Evolutionary conservation across 2,797 vertebrate genomes (phyloP), one percentile per base, ranked within the genome.

Genomic region (Cossypha heuglini): DNA sequence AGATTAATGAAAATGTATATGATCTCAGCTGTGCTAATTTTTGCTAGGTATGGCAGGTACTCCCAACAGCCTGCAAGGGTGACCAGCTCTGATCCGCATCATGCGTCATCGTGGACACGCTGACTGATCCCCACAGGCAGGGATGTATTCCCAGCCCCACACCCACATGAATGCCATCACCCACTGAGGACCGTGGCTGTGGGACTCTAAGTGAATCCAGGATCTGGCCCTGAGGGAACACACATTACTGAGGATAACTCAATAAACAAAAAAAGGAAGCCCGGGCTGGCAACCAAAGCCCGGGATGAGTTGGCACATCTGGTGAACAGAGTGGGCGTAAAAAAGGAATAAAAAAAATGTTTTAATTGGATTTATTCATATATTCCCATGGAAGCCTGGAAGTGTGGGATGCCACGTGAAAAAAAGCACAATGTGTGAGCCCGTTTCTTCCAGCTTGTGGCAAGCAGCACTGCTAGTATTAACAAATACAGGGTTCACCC

Each of bases 1-100:
- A 88, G 96, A 96, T 91, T 91, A 93, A 94, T 93, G 91, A 78
- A 96, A 94, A 96, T 84, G 79, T 84, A 69, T 91, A 84, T 90
- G 82, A 90, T 81, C 91, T 91, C 91, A 81, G 64, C 78, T 80
- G 79, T 91, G 89, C 76, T 93, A 91, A 91, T 91, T 95, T 95
- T 91, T 94, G 58, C 73, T 73, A 73, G 62, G 73, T 69, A 11
- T 69, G 93, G 85, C 76, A 87, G 92, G 66, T 75, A 62, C 40
- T 86, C 40, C 77, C 69, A 75, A 40, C 66, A 66, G 55, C 16
- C 48, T 40, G 58, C 2, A 4, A 76, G 69, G 26, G 62, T 55
- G 73, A 73, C 28, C 0, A 0, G 76, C 43, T 94, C 66, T 63
- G 54, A 45, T 48, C 15, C 29, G 29, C 57, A 77, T 46, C 25